Conservation (phyloP, 2,888 invertebrate species). For the Pachycephus smyrnensis region DNA sequence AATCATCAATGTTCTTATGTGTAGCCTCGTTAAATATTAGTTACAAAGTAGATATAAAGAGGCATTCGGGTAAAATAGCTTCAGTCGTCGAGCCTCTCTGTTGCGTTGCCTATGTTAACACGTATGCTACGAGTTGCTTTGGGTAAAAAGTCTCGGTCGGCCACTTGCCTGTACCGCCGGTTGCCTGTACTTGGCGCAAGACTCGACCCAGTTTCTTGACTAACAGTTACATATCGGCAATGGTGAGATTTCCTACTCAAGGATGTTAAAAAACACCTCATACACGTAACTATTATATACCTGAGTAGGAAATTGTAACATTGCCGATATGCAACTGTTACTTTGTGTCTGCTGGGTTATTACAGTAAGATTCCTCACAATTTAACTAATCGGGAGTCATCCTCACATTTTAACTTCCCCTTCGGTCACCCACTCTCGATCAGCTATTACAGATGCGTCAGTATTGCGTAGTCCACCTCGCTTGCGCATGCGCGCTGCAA, state of each 20-base stretch:
- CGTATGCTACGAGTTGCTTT: neutral
- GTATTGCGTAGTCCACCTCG: too few relatives aligned
- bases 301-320: neutral
- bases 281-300: neutral
- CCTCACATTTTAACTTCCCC: too few relatives aligned
- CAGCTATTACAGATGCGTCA: too few relatives aligned
- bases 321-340: neutral
- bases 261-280: neutral
- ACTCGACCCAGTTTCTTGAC: neutral
- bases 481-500: too few relatives aligned
- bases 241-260: too few relatives aligned
- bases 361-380: too few relatives aligned
- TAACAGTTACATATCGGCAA: neutral
- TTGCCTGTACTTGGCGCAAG: neutral
- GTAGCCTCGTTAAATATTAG: neutral
- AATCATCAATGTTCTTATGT: neutral
- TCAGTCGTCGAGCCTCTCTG: neutral
- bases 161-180: too few relatives aligned
- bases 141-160: neutral
- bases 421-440: too few relatives aligned
- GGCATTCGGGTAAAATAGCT: neutral
- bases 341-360: neutral
- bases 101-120: neutral
- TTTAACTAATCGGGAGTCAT: too few relatives aligned
- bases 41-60: neutral